A percentile compares a stretch with the other conserved stretches of the same genome.
Conservation (phyloP, 2,797 vertebrate species). For the Gymnoscopelus microlampas region DNA sequence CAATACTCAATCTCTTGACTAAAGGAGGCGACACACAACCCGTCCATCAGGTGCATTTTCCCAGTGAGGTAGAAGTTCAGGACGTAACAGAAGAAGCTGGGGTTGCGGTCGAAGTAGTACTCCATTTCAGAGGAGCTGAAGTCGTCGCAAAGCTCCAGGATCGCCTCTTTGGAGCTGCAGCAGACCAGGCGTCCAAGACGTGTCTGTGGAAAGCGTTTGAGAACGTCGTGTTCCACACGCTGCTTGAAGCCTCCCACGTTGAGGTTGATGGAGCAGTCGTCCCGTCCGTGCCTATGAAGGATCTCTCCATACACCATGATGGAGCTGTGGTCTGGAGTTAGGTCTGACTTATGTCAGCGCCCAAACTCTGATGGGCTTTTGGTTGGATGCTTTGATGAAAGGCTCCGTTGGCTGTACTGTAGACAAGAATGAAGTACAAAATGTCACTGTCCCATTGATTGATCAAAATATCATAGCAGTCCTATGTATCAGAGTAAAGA, state of each 20-base stretch:
- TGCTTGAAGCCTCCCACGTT: slow-evolving; percentile 95
- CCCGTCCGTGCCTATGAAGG: slow-evolving; percentile 81
- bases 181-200: slow-evolving; percentile 89
- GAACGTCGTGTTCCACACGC: slow-evolving; percentile 83
- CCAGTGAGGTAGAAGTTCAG: slow-evolving; percentile 96
- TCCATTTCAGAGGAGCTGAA: slow-evolving; percentile 90
- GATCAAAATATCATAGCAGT: slow-evolving; percentile 12
- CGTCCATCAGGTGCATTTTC: slow-evolving; percentile 93
- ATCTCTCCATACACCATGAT: slow-evolving; percentile 93
- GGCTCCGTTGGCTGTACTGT: neutral
- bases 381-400: neutral
- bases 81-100: slow-evolving; percentile 88
- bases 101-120: slow-evolving; percentile 95
- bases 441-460: slow-evolving; percentile 19
- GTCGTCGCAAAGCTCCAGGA: slow-evolving; percentile 94
- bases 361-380: neutral
- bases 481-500: slow-evolving; percentile 40
- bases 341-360: neutral
- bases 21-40: slow-evolving; percentile 92
- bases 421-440: slow-evolving; percentile 30
- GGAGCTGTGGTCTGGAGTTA: slow-evolving; percentile 17
- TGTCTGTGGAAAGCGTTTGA: slow-evolving; percentile 91
- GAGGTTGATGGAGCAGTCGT: slow-evolving; percentile 86
- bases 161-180: slow-evolving; percentile 88
- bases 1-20: slow-evolving; percentile 97